phyloP scores from a whole-genome alignment of 2,113 vertebrate species.

The Meleagris gallopavo region DNA sequence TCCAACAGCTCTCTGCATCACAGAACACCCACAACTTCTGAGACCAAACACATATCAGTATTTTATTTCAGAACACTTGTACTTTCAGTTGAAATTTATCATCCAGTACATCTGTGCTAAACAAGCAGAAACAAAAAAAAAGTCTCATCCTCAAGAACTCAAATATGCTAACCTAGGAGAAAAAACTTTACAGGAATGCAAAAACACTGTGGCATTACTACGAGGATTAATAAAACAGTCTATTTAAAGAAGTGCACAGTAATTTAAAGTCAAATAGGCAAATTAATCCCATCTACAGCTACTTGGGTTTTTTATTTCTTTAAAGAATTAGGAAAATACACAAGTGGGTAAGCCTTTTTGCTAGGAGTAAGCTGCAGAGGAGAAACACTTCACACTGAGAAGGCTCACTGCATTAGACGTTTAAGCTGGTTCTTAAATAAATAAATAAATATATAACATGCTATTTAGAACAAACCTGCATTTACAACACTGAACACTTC shows the following conservation, averaged over 20 bases:
- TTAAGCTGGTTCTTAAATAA: neutral
- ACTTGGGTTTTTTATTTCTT: neutral
- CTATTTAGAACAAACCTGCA: neutral
- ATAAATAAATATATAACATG: neutral
- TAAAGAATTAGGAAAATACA: neutral
- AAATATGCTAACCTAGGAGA: neutral
- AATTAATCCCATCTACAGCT: neutral
- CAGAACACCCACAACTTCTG: neutral
- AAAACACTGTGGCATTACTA: neutral
- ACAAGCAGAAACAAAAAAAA: neutral
- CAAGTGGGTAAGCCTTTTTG: neutral
- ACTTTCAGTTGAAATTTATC: neutral
- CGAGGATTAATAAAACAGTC: neutral
- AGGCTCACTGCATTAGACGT: neutral
- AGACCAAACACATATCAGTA: neutral
- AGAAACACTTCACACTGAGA: neutral
- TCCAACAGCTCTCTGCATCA: neutral
- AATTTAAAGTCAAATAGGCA: neutral
- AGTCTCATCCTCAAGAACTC: neutral
- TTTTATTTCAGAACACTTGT: neutral
- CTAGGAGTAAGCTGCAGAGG: neutral
- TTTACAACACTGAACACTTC: constrained; percentile 22
- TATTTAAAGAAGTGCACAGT: neutral
- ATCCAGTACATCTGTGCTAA: neutral
- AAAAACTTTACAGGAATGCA: neutral